Conservation (phyloP, 2,888 invertebrate species). For the Cheilosia vernalis region DNA sequence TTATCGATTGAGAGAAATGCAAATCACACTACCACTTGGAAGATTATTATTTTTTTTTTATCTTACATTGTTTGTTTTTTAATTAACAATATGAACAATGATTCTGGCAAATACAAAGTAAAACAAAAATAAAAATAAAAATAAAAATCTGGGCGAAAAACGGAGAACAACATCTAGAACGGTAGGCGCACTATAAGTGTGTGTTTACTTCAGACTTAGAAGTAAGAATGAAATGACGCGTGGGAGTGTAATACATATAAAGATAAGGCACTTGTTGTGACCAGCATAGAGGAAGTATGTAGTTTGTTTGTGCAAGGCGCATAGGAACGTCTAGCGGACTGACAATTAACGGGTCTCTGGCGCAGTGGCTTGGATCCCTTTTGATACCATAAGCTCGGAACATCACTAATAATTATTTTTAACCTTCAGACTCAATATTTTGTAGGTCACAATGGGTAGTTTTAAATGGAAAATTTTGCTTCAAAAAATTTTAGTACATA, state of each 20-base stretch:
- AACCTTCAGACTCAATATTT: no score
- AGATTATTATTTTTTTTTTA: not conserved
- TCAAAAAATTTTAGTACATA: no score
- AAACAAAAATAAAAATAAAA: not conserved
- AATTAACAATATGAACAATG: constrained; percentile 11
- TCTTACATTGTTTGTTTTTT: constrained; percentile 11
- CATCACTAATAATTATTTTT: no score
- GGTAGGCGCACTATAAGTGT: constrained; percentile 19
- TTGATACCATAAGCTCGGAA: no score
- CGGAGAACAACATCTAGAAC: constrained; percentile 13
- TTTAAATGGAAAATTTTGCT: no score
- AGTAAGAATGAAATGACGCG: not conserved
- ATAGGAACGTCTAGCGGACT: no score
- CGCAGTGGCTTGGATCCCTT: no score
- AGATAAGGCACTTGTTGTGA: constrained; percentile 1
- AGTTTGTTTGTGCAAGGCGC: no score
- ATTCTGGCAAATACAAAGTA: not conserved
- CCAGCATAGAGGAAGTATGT: no score
- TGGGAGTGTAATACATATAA: constrained; percentile 6
- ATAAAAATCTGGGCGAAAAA: not conserved
- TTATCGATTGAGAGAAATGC: constrained; percentile 26
- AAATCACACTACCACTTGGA: constrained; percentile 26
- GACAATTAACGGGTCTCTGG: no score
- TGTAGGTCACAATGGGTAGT: no score
- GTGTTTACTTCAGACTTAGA: constrained; percentile 12